These are phyloP conservation scores for Drosophila percnosoma DNA, from an alignment of 2,888 invertebrate genomes.

Conservation along the genomic window DNA sequence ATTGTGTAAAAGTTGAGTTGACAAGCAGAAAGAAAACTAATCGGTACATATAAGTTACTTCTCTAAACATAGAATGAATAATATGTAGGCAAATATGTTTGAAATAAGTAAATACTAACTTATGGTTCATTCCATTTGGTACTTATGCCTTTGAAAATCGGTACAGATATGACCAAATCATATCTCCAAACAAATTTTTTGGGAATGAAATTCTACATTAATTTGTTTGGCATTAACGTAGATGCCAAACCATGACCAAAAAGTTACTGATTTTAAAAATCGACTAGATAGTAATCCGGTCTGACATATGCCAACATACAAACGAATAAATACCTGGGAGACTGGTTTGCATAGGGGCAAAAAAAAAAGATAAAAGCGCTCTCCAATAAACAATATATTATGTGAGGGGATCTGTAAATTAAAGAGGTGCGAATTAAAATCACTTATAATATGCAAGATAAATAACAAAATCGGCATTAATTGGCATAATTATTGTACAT, in stretches of 20 bases:
- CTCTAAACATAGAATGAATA: not conserved
- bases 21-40: not conserved
- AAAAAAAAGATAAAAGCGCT: not conserved
- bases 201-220: not conserved
- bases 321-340: not conserved
- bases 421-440: slow-evolving; percentile 25
- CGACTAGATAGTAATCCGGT: not conserved
- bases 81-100: not conserved
- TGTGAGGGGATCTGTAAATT: not conserved
- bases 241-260: not conserved
- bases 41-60: not conserved
- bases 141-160: not conserved
- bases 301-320: not conserved
- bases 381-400: slow-evolving; percentile 2
- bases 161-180: not conserved
- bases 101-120: not conserved
- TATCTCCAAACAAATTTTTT: not conserved
- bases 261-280: not conserved
- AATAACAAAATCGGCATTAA: slow-evolving; percentile 31
- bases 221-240: not conserved
- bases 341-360: not conserved
- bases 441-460: slow-evolving; percentile 15
- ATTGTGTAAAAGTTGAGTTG: not conserved
- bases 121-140: not conserved
- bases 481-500: slow-evolving; percentile 58